Base-by-base conservation (phyloP, 2,797 vertebrate species). In the Sitta carolinensis region DNA sequence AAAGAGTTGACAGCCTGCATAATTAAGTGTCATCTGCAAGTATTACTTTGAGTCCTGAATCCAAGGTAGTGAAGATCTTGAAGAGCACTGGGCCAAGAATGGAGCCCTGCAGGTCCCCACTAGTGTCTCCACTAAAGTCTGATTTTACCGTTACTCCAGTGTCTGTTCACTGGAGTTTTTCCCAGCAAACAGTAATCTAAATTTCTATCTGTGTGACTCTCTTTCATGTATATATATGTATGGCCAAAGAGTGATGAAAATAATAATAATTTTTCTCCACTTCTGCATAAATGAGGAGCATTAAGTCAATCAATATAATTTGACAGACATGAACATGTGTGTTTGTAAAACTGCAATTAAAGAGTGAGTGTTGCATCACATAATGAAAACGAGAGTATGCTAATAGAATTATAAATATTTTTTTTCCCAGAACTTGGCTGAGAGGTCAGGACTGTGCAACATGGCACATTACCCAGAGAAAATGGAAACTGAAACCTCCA, bases 71-170 rank as follows among this genome's bases (percentile, higher is more conserved):
- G 16, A 51, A 16, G 4, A 2, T 21, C 16, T 27, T 67, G n/a
- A 67, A 43, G 45, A 43, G 5, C 7, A 22, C 5, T 5, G 9
- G 32, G 10, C 54, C 0, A 1, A n/a, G 22, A 15, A 27, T 51
- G 32, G 61, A 58, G 22, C 22, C 18, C 45, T 51, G 52, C 22
- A 43, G 18, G 8, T 38, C 27, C 13, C 6, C 15, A 27, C 15
- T 25, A 15, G 14, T 21, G 51, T 8, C 9, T 3, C 25, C 13
- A 34, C 13, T 13, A 21, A 4, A 21, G 21, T 36, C 22, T 75
- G 27, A 36, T 43, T 8, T 38, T 51, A 22, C 12, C 7, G 16
- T 17, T 52, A 23, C 32, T n/a, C 13, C 29, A 11, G 29, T 11
- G 22, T 13, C 48, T 63, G 19, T 10, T 58, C 22, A 19, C 16